Percentiles rank a stretch among this genome's conserved stretches.
Conservation (phyloP, 1,140 invertebrate genomes). For the Globodera rostochiensis region DNA sequence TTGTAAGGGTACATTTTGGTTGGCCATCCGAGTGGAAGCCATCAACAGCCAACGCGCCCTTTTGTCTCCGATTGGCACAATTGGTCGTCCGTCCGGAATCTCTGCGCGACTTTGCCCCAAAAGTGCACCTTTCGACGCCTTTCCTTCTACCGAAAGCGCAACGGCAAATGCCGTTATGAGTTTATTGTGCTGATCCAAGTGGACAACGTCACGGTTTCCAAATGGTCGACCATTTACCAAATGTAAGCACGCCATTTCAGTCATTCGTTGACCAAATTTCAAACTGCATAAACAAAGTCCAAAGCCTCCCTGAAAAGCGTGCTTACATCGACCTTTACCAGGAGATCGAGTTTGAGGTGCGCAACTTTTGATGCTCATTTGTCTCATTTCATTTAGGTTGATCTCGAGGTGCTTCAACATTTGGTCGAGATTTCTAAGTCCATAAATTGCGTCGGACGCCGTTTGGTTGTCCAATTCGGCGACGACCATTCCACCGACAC, state of each 20-base stretch:
- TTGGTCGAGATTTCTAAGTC: not conserved
- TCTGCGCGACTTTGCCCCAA: conserved; percentile 15
- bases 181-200: conserved; percentile 22
- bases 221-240: not conserved
- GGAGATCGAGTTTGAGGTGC: conserved; percentile 29
- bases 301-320: not conserved
- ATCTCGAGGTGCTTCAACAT: conserved; percentile 2
- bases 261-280: conserved; percentile 6
- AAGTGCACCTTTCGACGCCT: conserved; percentile 20
- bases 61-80: conserved; percentile 22
- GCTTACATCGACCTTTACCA: conserved; percentile 6
- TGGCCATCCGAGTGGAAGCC: conserved; percentile 3
- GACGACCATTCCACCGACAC: not conserved
- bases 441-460: not conserved
- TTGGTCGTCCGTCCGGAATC: conserved; percentile 11
- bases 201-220: conserved; percentile 16
- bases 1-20: conserved; percentile 4
- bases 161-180: not conserved
- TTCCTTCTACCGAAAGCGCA: conserved; percentile 3
- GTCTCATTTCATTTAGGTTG: not conserved
- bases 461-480: not conserved
- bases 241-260: conserved; percentile 5
- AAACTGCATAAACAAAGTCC: conserved; percentile 25
- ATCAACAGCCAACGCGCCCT: not conserved
- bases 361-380: not conserved